These are phyloP conservation scores for Carassius auratus DNA, from an alignment of 2,113 vertebrate genomes.

Conservation along the genomic window DNA sequence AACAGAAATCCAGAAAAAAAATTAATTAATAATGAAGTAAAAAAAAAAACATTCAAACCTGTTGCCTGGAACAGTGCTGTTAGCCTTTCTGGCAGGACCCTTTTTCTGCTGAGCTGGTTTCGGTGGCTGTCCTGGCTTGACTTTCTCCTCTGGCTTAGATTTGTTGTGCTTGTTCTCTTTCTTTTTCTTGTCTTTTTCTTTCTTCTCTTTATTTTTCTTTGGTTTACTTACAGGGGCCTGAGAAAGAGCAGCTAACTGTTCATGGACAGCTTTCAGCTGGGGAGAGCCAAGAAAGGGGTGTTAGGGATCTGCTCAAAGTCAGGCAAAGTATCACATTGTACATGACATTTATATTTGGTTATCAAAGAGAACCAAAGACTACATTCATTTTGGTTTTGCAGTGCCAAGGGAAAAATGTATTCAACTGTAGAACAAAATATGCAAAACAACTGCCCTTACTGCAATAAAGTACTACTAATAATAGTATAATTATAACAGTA, in stretches of 20 bases:
- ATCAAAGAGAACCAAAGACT: neutral
- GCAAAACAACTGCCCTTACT: neutral
- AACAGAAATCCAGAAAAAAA: neutral
- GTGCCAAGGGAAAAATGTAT: neutral
- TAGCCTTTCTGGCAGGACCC: constrained; percentile 79
- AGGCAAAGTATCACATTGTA: neutral
- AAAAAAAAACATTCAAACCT: constrained; percentile 61
- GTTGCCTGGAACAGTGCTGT: constrained; percentile 71
- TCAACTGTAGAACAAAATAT: neutral
- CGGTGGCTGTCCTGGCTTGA: constrained; percentile 71
- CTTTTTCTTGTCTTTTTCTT: constrained; percentile 84
- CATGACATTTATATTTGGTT: neutral
- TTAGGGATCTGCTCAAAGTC: constrained; percentile 37
- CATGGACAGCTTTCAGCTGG: constrained; percentile 88
- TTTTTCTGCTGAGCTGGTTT: constrained; percentile 81
- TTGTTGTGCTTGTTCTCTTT: constrained; percentile 77
- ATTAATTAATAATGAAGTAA: too few relatives aligned
- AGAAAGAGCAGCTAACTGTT: constrained; percentile 87
- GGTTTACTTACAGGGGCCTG: constrained; percentile 87
- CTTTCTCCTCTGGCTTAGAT: constrained; percentile 76
- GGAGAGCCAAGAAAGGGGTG: constrained; percentile 39
- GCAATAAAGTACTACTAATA: neutral
- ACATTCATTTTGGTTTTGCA: neutral
- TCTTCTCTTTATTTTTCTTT: constrained; percentile 89
- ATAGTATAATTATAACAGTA: neutral